Percentiles rank a stretch among this genome's conserved stretches.
These are phyloP conservation scores for Tachycineta bicolor DNA, from an alignment of 2,113 vertebrate species.

Conservation along the genomic window DNA sequence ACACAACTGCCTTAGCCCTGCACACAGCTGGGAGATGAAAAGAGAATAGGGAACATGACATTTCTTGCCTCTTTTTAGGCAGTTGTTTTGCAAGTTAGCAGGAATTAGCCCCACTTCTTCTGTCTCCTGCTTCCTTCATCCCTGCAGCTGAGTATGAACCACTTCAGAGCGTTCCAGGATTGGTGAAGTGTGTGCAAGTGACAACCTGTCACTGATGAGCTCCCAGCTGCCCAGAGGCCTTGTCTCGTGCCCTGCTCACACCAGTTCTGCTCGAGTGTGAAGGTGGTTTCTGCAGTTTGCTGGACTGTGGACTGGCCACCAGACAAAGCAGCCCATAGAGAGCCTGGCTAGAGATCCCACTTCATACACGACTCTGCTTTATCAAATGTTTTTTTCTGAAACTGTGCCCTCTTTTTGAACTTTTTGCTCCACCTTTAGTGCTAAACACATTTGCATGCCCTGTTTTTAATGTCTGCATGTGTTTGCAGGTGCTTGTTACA, in stretches of 20 bases:
- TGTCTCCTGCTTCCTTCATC: not conserved
- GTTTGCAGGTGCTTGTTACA: slow-evolving; percentile 91
- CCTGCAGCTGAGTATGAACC: not conserved
- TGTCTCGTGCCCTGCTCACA: not conserved
- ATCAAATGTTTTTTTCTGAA: not conserved
- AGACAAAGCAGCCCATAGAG: not conserved
- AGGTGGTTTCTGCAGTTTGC: not conserved
- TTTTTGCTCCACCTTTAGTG: not conserved
- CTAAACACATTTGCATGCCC: not conserved
- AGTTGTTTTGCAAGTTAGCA: not conserved
- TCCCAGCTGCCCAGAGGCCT: not conserved
- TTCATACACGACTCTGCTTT: not conserved
- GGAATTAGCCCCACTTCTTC: not conserved
- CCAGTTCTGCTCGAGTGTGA: not conserved
- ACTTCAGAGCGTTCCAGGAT: not conserved
- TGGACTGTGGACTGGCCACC: not conserved
- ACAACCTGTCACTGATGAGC: not conserved
- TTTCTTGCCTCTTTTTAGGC: not conserved
- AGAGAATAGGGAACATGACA: not conserved
- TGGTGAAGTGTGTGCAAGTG: not conserved
- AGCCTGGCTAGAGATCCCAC: not conserved
- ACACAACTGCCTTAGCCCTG: not conserved
- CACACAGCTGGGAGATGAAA: not conserved
- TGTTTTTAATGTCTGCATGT: not conserved
- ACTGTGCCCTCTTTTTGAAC: not conserved